Base-by-base conservation (phyloP, 1,140 invertebrate species). In the Samia ricini region DNA sequence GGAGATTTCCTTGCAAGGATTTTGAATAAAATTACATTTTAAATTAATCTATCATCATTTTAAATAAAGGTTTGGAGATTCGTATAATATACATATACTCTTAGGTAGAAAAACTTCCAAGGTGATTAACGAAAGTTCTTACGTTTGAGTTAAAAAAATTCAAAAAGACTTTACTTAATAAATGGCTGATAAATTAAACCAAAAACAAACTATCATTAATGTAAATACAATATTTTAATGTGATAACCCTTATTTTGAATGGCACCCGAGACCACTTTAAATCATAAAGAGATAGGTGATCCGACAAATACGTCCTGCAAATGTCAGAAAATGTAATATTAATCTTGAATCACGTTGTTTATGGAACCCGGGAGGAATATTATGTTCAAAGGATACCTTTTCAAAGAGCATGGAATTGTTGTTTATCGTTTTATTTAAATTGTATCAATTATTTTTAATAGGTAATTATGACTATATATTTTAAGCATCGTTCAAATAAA, bases 281-380 rank as follows among this genome's bases (percentile, higher is more conserved):
- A 71, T 72, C 64, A 72, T 69, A 20, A 42, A 36, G 56, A 52
- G 58, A 21, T 64, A 60, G 51, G 48, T 62, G 57, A 63, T 59
- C 56, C 52, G 33, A 24, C 26, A 59, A 72, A 76, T 76, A 72
- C 63, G 72, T 79, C 72, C 67, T 52, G 49, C 61, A 48, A 66
- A 69, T 61, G 68, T 61, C 67, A 63, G 59, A 68, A 61, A 70
- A 71, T 63, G 68, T 71, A 73, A 74, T 72, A 67, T 76, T 72
- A 76, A 76, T 79, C 67, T 71, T 66, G 60, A 73, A 57, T 42
- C 33, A 15, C 12, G 12, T 68, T 69, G 64, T 74, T 74, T 76
- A 74, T 72, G 60, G 60, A 61, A 68, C 74, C 65, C 71, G 2
- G n/a, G 69, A 54, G 71, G 68, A 64, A 69, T 64, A 36, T 12